These are phyloP conservation scores for Drosophila phalerata DNA, from an alignment of 2,888 invertebrate genomes.

Conservation along the genomic window DNA sequence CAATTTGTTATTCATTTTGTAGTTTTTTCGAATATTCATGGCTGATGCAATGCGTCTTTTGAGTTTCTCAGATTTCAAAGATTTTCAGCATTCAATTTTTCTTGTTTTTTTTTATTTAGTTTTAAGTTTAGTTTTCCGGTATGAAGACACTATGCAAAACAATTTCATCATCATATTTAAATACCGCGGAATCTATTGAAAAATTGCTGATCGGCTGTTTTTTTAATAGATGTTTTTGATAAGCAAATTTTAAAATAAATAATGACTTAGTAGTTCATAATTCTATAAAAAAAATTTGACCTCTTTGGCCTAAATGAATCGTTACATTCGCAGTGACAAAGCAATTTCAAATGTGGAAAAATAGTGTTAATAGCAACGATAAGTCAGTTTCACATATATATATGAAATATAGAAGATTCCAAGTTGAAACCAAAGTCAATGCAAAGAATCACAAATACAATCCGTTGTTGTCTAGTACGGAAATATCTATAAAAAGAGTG, in stretches of 20 bases:
- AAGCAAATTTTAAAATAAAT: constrained; percentile 1
- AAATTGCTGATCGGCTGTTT: constrained; percentile 10
- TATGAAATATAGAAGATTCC: background rate
- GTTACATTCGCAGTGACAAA: background rate
- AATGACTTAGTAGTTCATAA: background rate
- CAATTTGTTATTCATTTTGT: constrained; percentile 9
- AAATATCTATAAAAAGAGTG: background rate
- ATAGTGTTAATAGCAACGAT: background rate
- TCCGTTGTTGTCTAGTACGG: background rate
- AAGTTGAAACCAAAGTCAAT: background rate
- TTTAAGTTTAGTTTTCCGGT: constrained; percentile 34
- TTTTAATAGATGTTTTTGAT: constrained; percentile 6
- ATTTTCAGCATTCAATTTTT: background rate
- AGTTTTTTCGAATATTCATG: constrained; percentile 20
- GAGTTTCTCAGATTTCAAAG: constrained; percentile 31
- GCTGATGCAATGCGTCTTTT: constrained; percentile 49
- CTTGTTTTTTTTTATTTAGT: background rate
- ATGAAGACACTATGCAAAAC: constrained; percentile 27
- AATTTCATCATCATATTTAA: constrained; percentile 47
- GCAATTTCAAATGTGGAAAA: background rate
- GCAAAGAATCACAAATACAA: background rate
- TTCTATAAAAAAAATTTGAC: constrained; percentile 1
- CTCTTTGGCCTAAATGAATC: background rate
- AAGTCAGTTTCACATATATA: background rate
- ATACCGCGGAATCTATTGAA: background rate